These are phyloP conservation scores for Aproaerema taeniolella DNA, from an alignment of 2,888 invertebrate species.

Conservation along the genomic window DNA sequence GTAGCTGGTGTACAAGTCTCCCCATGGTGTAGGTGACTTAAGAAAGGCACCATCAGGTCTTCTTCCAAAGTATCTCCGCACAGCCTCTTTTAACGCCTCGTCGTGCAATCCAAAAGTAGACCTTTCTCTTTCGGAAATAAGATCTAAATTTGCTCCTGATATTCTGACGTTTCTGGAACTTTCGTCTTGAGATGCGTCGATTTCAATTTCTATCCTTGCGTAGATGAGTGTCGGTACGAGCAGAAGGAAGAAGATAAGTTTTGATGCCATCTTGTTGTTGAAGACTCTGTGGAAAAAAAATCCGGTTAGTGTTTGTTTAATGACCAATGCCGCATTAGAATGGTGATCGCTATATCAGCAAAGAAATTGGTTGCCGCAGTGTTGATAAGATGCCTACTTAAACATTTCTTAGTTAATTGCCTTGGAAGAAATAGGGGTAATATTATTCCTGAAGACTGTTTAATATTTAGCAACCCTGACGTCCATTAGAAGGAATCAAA, in stretches of 20 bases:
- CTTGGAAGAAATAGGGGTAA: too few species aligned
- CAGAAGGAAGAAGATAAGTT: background rate
- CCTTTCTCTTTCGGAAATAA: conserved; percentile 30
- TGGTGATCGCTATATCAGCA: too few species aligned
- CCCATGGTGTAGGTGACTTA: conserved; percentile 36
- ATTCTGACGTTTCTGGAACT: background rate
- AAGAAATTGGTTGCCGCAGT: too few species aligned
- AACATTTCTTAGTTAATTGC: too few species aligned
- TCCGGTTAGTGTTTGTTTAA: too few species aligned
- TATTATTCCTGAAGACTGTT: too few species aligned
- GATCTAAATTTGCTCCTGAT: conserved; percentile 6
- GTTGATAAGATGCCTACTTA: too few species aligned
- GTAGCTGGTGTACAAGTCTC: conserved; percentile 31
- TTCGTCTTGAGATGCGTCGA: background rate
- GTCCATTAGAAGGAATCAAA: too few species aligned
- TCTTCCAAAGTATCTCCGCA: conserved; percentile 21
- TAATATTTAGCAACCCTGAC: too few species aligned
- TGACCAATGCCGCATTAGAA: too few species aligned
- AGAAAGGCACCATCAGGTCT: conserved; percentile 30
- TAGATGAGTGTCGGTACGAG: background rate
- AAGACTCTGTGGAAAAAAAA: too few species aligned
- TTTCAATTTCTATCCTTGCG: background rate
- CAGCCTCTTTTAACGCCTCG: conserved; percentile 23
- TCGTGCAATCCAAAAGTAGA: conserved; percentile 28
- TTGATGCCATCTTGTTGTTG: background rate